These are phyloP conservation scores for Petroica traversi DNA, from an alignment of 2,113 vertebrate species.

Conservation along the genomic window DNA sequence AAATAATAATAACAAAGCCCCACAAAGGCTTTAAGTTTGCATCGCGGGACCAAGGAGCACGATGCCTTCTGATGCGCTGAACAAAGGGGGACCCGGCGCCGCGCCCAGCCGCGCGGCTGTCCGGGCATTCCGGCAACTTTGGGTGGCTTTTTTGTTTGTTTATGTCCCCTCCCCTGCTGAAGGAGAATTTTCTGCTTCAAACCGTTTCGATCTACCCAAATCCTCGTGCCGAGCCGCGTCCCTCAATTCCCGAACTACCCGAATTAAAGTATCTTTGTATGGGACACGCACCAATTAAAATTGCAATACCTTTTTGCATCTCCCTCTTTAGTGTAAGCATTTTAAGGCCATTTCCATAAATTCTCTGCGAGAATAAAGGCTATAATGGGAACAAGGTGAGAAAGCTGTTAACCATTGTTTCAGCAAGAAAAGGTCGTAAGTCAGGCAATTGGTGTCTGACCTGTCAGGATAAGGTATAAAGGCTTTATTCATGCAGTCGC, in stretches of 20 bases:
- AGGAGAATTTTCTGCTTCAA: not conserved
- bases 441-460: conserved; percentile 79
- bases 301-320: conserved; percentile 47
- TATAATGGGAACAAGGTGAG: conserved; percentile 78
- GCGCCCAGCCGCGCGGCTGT: not conserved
- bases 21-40: conserved; percentile 47
- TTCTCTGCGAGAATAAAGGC: conserved; percentile 69
- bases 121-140: conserved; percentile 5
- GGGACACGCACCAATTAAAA: conserved; percentile 62
- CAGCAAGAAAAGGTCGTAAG: conserved; percentile 80
- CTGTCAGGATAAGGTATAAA: conserved; percentile 81
- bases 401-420: conserved; percentile 80
- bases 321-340: conserved; percentile 63
- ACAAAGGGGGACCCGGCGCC: not conserved
- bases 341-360: conserved; percentile 72
- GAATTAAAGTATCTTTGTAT: conserved; percentile 46
- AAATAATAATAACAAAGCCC: conserved; percentile 56
- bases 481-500: conserved; percentile 79
- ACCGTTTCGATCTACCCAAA: not conserved
- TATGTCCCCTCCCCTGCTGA: not conserved
- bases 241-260: not conserved
- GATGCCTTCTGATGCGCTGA: not conserved
- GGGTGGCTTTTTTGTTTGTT: conserved; percentile 12
- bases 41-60: not conserved
- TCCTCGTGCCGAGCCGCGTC: not conserved